Conservation (phyloP, 1,140 invertebrate species). For the Venustaconcha ellipsiformis region DNA sequence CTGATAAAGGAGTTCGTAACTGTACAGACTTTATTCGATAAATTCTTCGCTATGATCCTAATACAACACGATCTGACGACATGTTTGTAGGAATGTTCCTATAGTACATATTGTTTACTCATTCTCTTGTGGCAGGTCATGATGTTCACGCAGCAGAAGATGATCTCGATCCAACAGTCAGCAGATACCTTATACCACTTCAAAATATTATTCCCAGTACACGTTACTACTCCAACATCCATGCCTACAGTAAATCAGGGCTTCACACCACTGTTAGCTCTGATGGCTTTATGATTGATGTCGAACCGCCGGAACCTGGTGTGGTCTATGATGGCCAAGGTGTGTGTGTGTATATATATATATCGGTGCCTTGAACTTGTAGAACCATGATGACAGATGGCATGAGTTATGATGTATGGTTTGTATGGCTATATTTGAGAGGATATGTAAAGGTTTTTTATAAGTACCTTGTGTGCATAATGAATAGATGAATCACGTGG, state of each 20-base stretch:
- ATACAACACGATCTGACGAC: too few species aligned
- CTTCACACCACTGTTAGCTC: slow-evolving; percentile 20
- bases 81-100: too few species aligned
- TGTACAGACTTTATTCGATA: too few species aligned
- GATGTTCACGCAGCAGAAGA: slow-evolving; percentile 7
- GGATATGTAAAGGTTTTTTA: not conserved
- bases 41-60: too few species aligned
- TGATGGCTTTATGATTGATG: slow-evolving; percentile 34
- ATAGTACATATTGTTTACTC: too few species aligned
- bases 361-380: too few species aligned
- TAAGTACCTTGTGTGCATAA: not conserved
- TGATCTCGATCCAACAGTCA: not conserved
- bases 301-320: slow-evolving; percentile 20
- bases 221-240: slow-evolving; percentile 22
- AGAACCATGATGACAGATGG: not conserved
- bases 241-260: slow-evolving; percentile 25
- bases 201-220: slow-evolving; percentile 3
- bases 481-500: not conserved
- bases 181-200: slow-evolving; percentile 4
- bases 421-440: not conserved
- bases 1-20: too few species aligned
- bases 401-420: not conserved
- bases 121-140: slow-evolving; percentile 15
- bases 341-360: not conserved
- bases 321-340: slow-evolving; percentile 31